Evolutionary conservation across 1,140 invertebrate species (phyloP).

Genomic region (Archegozetes longisetosus): DNA sequence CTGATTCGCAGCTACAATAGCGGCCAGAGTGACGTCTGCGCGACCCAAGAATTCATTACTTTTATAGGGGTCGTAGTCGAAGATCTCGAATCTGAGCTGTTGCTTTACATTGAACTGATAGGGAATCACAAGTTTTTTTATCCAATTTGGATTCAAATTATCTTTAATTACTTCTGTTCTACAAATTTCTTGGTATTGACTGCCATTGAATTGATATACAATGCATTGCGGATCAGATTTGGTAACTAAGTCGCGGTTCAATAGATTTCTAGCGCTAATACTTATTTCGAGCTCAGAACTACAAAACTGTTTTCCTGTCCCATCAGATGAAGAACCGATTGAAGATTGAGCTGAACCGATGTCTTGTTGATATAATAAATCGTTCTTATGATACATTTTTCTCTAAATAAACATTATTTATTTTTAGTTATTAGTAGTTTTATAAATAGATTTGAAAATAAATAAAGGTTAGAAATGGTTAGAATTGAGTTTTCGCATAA

Average conservation of each 20-base stretch:
- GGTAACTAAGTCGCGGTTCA: slow-evolving; percentile 41
- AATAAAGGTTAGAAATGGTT: too few species aligned
- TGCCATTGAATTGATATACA: slow-evolving; percentile 25
- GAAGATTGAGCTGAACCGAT: too few species aligned
- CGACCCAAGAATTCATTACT: slow-evolving; percentile 10
- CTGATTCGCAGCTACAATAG: background rate
- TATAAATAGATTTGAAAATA: too few species aligned
- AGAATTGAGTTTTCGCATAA: too few species aligned
- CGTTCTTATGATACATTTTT: too few species aligned
- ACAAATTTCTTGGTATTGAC: slow-evolving; percentile 27
- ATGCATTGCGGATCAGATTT: slow-evolving; percentile 46
- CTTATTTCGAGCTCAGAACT: slow-evolving; percentile 8
- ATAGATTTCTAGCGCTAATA: slow-evolving; percentile 31
- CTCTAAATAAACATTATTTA: too few species aligned
- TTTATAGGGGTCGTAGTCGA: background rate
- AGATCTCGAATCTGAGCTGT: background rate
- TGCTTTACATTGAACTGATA: background rate
- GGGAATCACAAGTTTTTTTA: background rate
- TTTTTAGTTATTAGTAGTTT: too few species aligned
- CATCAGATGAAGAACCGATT: too few species aligned
- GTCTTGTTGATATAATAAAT: too few species aligned
- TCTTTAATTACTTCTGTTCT: slow-evolving; percentile 37
- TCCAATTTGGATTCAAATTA: slow-evolving; percentile 24
- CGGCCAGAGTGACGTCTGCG: background rate
- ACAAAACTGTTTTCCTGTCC: too few species aligned